Conservation (phyloP, 2,797 vertebrate species). For the Luscinia megarhynchos region DNA sequence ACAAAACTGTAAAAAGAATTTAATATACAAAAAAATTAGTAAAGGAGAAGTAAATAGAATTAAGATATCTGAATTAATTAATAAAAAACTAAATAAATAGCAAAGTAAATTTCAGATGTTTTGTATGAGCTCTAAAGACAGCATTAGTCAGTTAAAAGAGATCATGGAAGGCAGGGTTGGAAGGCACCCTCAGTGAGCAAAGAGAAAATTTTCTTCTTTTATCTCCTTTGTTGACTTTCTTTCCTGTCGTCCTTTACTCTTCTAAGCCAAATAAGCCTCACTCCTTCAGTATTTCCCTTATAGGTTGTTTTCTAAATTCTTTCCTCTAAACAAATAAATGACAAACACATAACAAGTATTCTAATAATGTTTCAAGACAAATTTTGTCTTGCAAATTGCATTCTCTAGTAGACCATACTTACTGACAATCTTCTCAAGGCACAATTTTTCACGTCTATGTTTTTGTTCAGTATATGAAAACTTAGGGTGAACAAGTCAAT, state of each 20-base stretch:
- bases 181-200: not conserved
- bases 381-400: not conserved
- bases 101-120: not conserved
- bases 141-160: not conserved
- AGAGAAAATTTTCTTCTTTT: not conserved
- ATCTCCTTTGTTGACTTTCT: not conserved
- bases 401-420: not conserved
- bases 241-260: not conserved
- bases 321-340: not conserved
- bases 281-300: not conserved
- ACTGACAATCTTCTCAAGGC: not conserved
- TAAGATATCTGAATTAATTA: not conserved
- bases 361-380: not conserved
- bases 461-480: not conserved
- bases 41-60: not conserved
- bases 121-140: not conserved
- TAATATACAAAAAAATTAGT: not conserved
- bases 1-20: not conserved
- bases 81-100: not conserved
- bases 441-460: not conserved
- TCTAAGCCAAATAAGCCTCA: not conserved
- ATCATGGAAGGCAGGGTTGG: not conserved
- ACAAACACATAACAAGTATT: not conserved
- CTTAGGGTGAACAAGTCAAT: not conserved
- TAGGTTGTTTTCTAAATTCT: not conserved